A percentile compares a stretch with the other conserved stretches of the same genome.
Evolutionary conservation across 2,113 vertebrate species (phyloP).

Genomic region (Casuarius casuarius): DNA sequence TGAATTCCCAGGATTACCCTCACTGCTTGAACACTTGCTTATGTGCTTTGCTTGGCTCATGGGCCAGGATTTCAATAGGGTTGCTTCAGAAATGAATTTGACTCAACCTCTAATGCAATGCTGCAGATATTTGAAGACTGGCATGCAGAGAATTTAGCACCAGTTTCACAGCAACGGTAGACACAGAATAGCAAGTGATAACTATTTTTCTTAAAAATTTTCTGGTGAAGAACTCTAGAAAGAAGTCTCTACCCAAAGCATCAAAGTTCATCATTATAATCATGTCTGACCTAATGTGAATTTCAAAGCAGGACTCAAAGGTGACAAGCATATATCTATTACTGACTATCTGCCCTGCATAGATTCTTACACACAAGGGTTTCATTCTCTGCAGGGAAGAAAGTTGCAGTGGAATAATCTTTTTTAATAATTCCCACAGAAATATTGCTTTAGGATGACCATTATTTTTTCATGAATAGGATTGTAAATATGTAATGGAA

Average conservation of each 20-base stretch:
- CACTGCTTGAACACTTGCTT: background rate
- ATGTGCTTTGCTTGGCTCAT: background rate
- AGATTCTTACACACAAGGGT: background rate
- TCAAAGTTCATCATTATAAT: background rate
- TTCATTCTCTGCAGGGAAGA: background rate
- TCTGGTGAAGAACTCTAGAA: background rate
- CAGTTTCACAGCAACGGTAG: background rate
- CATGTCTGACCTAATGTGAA: background rate
- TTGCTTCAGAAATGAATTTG: slow-evolving; percentile 21
- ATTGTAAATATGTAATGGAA: slow-evolving; percentile 64
- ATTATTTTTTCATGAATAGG: slow-evolving; percentile 61
- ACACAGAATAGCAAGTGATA: background rate
- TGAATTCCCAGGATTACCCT: background rate
- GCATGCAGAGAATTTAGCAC: background rate
- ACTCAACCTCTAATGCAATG: background rate
- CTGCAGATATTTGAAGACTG: background rate
- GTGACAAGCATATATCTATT: background rate
- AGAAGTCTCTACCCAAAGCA: background rate
- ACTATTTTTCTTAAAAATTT: background rate
- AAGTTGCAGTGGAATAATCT: background rate
- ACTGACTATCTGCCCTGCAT: background rate
- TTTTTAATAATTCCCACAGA: slow-evolving; percentile 48
- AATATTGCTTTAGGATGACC: slow-evolving; percentile 49
- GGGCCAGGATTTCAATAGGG: background rate
- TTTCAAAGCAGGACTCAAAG: slow-evolving; percentile 17